Evolutionary conservation across 2,113 vertebrate genomes (phyloP), one percentile per base, ranked within the genome.

Genomic region (Menura novaehollandiae): DNA sequence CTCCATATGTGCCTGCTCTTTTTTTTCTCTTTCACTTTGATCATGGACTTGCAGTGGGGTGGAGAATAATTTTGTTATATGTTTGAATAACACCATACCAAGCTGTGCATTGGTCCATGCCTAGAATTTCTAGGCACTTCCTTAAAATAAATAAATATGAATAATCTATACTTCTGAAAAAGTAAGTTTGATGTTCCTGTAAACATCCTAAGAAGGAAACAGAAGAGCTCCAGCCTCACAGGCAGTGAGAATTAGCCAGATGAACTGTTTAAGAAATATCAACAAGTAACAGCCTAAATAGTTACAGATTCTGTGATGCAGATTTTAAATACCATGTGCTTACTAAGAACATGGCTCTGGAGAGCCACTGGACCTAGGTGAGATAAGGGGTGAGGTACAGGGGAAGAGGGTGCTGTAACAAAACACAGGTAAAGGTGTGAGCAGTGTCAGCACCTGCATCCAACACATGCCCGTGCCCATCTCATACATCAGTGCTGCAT

Each of bases 401-500:
- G 30, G 37, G 10, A 64, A 63, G 53, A 35, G 6, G 5, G 11
- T 68, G 49, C 35, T 72, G 26, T 58, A 73, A 39, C 62, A 56
- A 62, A 74, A 22, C 47, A 41, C 21, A 28, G 22, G 11, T 18
- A 24, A 60, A 79, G 16, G 15, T 24, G 35, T 41, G 23, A 75
- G 43, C 66, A 63, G 13, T 2, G 1, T 49, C 78, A 92, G 46
- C 81, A 39, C 32, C 55, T 88, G 46, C 51, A 30, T 33, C 7
- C 41, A 58, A 12, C 46, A 33, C 12, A 4, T 9, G 11, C 22
- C 58, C 22, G 11, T 2, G 5, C 20, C 18, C 11, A 18, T 58
- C 80, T 82, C 41, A 53, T 71, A 22, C 19, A 11, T 6, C 9
- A 6, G 22, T 0, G 0, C 35, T 46, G 28, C 1, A 0, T 44